Evolutionary conservation across 2,113 vertebrate species (phyloP), one percentile per base, ranked within the genome.

Genomic region (Collichthys lucidus): DNA sequence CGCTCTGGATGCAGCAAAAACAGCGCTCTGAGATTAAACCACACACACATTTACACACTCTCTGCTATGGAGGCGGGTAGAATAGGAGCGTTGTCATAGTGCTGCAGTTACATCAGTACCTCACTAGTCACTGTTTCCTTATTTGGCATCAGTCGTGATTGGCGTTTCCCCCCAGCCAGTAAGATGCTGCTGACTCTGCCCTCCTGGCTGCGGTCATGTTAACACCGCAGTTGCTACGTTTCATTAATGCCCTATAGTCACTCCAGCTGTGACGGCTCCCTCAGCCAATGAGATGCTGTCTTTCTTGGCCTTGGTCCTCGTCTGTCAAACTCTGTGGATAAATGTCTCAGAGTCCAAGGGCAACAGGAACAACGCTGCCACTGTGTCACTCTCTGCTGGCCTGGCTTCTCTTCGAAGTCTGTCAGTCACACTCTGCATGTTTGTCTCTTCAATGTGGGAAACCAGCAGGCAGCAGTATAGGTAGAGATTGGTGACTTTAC

Each of bases 1-100:
- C n/a, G 19, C 31, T 56, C 57, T 77, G 82, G 78, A 79, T 86
- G 78, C 83, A 79, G 83, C 42, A 47, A 67, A 76, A 84, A 80
- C 67, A 66, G 72, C 49, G 10, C 56, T 24, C 61, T 26, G 11
- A 85, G 19, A 66, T 63, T 42, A 40, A 82, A 16, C 17, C 79
- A 80, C 68, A 26, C 22, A 50, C 53, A 47, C 46, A 47, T 15
- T 46, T 15, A 50, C 26, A 65, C 35, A 12, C 14, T 74, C 57
- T 10, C 68, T 22, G 55, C 19, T 19, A n/a, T 63, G 35, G 15
- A 68, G 22, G 42, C 29, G 46, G 53, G 70, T 52, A 61, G 56
- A 35, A 64, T 82, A 82, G 63, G 3, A 57, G 64, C 64, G 67
- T 35, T 55, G 76, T 85, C 80, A 29, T 50, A 31, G 49, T n/a